These are phyloP conservation scores for Eubasilissa splendida DNA, from an alignment of 2,888 invertebrate genomes.

Conservation along the genomic window DNA sequence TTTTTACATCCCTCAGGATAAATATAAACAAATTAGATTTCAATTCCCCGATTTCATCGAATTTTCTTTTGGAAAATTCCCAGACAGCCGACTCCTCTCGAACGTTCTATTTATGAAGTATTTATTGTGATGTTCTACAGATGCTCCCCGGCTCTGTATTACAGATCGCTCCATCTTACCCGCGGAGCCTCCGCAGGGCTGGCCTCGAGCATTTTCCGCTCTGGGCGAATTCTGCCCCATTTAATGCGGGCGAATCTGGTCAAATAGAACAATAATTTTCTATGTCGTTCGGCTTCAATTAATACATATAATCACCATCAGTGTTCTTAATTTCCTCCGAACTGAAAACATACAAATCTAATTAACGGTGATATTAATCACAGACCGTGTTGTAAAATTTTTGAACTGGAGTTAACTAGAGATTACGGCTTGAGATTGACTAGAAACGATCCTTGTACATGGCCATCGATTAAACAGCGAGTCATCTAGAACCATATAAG, in stretches of 20 bases:
- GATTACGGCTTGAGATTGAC: too few species aligned
- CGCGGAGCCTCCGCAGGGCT: too few species aligned
- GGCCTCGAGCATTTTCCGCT: not conserved
- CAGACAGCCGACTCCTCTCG: not conserved
- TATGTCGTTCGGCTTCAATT: not conserved
- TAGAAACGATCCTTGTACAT: too few species aligned
- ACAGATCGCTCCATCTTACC: not conserved
- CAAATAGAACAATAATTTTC: not conserved
- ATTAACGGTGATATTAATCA: too few species aligned
- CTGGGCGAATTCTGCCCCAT: not conserved
- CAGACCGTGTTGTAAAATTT: too few species aligned
- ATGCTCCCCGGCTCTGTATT: not conserved
- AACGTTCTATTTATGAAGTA: not conserved
- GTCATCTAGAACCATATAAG: too few species aligned
- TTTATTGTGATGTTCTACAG: not conserved
- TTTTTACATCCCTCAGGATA: too few species aligned
- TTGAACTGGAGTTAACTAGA: too few species aligned
- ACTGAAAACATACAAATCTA: not conserved
- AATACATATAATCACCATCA: not conserved
- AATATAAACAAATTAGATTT: too few species aligned
- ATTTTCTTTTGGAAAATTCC: too few species aligned
- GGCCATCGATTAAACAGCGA: too few species aligned
- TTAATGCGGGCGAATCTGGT: not conserved
- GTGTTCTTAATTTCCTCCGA: not conserved
- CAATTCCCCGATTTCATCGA: too few species aligned